Base-by-base conservation (phyloP, 2,888 invertebrate genomes). In the Eueremaeus valkanovi region DNA sequence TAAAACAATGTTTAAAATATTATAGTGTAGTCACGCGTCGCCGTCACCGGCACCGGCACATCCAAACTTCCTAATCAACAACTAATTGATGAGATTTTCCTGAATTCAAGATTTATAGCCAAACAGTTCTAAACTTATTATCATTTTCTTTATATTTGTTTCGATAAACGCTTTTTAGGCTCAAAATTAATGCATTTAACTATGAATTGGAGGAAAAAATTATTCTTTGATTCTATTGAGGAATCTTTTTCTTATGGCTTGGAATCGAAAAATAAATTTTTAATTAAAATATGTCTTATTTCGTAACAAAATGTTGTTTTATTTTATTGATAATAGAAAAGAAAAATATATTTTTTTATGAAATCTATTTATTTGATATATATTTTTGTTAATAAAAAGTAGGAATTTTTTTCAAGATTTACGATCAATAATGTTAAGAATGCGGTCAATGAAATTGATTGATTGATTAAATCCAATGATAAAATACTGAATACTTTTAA, bases 401-500 rank as follows among this genome's bases (percentile, higher is more conserved):
- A 24, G 18, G 3, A 36, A 33, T 21, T 36, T n/a, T 36, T 66
- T 18, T 36, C 8, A 33, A 66, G 63, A 66, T 66, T 66, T 66
- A 36, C 36, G 63, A 66, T 66, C 63, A 66, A 66, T 66, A 66
- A 66, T 21, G 11, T 40, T 3, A 36, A 24, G 63, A 66, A 66
- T 66, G 63, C 63, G 63, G 63, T 66, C 63, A 66, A 58, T 36
- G 61, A 36, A 66, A 66, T 66, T 66, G 63, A 66, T 66, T 66
- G 63, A 66, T 66, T 66, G 63, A 66, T 66, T 66, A n/a, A 66
- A 66, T 66, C 63, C 63, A 36, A n/a, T 21, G 63, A 66, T 66
- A 33, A n/a, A 63, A 45, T 45, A 45, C 45, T 11, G 2, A n/a
- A 21, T 8, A 40, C 33, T 36, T 66, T n/a, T 66, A 66, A 66